phyloP scores from a whole-genome alignment of 2,888 invertebrate species.

The Abscondita cerata region DNA sequence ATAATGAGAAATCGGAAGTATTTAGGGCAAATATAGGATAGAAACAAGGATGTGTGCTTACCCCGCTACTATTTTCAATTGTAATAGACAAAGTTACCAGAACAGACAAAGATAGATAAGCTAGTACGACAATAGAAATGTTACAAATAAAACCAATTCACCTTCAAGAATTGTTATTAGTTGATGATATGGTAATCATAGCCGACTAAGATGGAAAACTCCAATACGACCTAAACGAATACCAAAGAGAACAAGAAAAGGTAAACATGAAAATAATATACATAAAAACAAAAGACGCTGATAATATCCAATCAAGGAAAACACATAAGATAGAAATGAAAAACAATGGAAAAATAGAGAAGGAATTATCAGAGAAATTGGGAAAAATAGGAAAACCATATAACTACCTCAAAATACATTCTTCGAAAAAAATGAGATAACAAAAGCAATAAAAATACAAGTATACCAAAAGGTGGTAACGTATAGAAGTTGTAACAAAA shows the following conservation, averaged over 20 bases:
- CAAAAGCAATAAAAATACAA: no score
- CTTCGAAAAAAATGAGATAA: no score
- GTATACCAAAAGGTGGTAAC: no score
- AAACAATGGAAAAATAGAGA: not conserved
- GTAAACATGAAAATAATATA: constrained; percentile 1
- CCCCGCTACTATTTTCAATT: not conserved
- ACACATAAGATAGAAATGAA: not conserved
- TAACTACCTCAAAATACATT: no score
- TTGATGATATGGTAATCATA: constrained; percentile 14
- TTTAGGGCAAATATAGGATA: constrained; percentile 14
- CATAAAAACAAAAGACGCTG: not conserved
- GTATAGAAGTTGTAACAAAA: no score
- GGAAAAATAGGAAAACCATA: no score
- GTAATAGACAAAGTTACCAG: not conserved
- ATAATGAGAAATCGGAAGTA: constrained; percentile 5
- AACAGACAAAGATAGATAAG: constrained; percentile 2
- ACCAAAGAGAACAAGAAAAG: no score
- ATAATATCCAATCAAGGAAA: not conserved
- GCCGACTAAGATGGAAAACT: constrained; percentile 13
- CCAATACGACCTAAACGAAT: constrained; percentile 10
- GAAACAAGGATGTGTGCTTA: constrained; percentile 14
- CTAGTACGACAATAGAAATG: not conserved
- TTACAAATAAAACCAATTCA: not conserved
- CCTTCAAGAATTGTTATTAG: constrained; percentile 14
- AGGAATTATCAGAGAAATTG: not conserved